Percentiles rank a stretch among this genome's conserved stretches.
These are phyloP conservation scores for Myocastor coypus DNA, from an alignment of 2,113 vertebrate species.

Conservation along the genomic window DNA sequence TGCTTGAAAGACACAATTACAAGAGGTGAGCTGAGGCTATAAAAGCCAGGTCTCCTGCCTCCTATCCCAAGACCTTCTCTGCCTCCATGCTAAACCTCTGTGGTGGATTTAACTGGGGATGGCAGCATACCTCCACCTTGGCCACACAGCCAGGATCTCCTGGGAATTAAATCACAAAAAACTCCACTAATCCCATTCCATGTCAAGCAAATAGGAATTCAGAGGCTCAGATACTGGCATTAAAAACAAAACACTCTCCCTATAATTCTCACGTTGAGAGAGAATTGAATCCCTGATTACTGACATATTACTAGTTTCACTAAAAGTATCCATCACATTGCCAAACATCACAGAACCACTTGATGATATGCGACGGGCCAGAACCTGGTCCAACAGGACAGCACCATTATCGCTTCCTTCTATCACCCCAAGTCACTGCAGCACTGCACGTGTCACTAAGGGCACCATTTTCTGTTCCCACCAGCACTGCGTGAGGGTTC, in stretches of 20 bases:
- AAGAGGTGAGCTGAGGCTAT: background rate
- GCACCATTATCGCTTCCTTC: accelerated
- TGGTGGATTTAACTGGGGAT: too few species aligned
- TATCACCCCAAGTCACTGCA: background rate
- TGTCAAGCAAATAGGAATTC: background rate
- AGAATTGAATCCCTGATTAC: background rate
- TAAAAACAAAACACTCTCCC: background rate
- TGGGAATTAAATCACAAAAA: background rate
- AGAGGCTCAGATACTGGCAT: background rate
- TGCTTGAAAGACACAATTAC: background rate
- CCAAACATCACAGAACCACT: background rate
- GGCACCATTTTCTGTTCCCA: background rate
- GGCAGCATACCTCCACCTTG: background rate
- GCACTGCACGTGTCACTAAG: background rate
- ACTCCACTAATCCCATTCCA: background rate
- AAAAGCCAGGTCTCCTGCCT: background rate
- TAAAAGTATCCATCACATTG: background rate
- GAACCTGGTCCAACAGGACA: background rate
- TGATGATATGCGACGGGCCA: background rate
- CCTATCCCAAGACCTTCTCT: background rate
- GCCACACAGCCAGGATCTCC: background rate
- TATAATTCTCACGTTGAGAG: background rate
- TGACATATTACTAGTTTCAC: background rate
- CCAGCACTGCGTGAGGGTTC: background rate
- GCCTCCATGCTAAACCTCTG: background rate